Percentiles rank a stretch among this genome's conserved stretches.
Evolutionary conservation across 2,888 invertebrate genomes (phyloP).

Genomic region (Phyllotreta cruciferae): DNA sequence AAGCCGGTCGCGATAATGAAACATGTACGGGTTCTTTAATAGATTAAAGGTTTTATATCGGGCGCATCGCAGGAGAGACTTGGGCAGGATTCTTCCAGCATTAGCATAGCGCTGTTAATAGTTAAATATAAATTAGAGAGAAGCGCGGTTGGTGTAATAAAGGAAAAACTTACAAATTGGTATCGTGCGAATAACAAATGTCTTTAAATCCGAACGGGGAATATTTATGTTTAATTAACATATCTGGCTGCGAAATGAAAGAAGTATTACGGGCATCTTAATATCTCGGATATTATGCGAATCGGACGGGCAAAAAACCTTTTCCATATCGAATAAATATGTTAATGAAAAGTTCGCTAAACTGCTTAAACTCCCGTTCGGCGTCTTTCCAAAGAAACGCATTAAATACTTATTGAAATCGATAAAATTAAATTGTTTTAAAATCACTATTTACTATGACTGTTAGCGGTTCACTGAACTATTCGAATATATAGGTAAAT

Average conservation of each 20-base stretch:
- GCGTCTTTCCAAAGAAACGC: constrained; percentile 3
- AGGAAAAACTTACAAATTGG: constrained; percentile 36
- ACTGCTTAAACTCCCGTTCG: constrained; percentile 11
- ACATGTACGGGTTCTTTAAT: constrained; percentile 50
- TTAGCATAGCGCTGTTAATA: constrained; percentile 21
- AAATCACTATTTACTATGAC: no score
- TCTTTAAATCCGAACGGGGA: constrained; percentile 31
- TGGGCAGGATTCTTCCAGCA: constrained; percentile 2
- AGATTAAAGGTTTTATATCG: constrained; percentile 33
- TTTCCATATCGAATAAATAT: constrained; percentile 33
- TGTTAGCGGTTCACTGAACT: no score
- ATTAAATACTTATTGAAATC: not conserved
- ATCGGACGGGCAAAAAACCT: constrained; percentile 33
- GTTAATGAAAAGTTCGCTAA: constrained; percentile 32
- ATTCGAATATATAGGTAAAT: no score
- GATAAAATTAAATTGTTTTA: no score
- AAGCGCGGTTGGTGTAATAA: constrained; percentile 40
- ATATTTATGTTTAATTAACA: constrained; percentile 42
- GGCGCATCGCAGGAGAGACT: not conserved
- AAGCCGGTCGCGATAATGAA: constrained; percentile 52
- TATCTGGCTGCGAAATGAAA: constrained; percentile 38
- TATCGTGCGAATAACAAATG: constrained; percentile 30
- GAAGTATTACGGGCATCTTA: constrained; percentile 39
- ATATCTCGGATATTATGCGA: constrained; percentile 39
- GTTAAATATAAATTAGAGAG: constrained; percentile 38